Percentiles rank a stretch among this genome's conserved stretches.
Evolutionary conservation across 37 sponge, comb jelly and placozoan genomes (phyloP).

Genomic region (Aphrocallistes beatrix): DNA sequence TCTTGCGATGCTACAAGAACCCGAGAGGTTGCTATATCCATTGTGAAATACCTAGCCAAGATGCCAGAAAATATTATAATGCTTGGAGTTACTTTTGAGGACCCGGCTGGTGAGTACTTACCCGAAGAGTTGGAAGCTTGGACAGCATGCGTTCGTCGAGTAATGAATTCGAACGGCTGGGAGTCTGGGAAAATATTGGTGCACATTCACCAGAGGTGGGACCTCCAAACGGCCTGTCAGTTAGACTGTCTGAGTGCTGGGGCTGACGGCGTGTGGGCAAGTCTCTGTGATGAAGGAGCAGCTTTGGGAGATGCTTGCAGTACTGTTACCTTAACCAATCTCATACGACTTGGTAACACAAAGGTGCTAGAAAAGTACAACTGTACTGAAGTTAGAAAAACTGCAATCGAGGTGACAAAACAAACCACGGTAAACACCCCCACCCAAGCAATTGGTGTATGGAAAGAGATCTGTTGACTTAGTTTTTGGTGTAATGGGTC

Average conservation of each 20-base stretch:
- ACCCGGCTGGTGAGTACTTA: slow-evolving; percentile 20
- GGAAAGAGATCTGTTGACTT: slow-evolving; percentile 56
- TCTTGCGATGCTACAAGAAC: not conserved
- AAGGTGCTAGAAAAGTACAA: slow-evolving; percentile 53
- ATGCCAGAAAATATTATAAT: slow-evolving; percentile 6
- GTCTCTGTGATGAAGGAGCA: slow-evolving; percentile 74
- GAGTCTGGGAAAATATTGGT: slow-evolving; percentile 34
- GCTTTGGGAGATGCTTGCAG: slow-evolving; percentile 68
- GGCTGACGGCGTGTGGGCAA: slow-evolving; percentile 75
- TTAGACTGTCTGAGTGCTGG: slow-evolving; percentile 59
- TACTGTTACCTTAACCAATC: slow-evolving; percentile 56
- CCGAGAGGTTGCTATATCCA: not conserved
- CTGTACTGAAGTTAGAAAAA: slow-evolving; percentile 42
- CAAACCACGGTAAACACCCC: slow-evolving; percentile 48
- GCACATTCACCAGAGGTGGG: slow-evolving; percentile 75
- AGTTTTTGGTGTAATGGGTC: slow-evolving; percentile 46
- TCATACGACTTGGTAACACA: slow-evolving; percentile 58
- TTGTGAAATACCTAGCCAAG: slow-evolving; percentile 12
- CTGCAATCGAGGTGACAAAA: slow-evolving; percentile 49
- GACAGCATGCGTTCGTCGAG: not conserved
- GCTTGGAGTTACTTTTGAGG: slow-evolving; percentile 20
- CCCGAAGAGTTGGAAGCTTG: slow-evolving; percentile 23
- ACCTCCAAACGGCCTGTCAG: slow-evolving; percentile 34
- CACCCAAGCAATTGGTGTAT: slow-evolving; percentile 58
- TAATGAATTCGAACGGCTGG: slow-evolving; percentile 25